phyloP scores from a whole-genome alignment of 2,888 invertebrate genomes.

The Metallyticus violacea region DNA sequence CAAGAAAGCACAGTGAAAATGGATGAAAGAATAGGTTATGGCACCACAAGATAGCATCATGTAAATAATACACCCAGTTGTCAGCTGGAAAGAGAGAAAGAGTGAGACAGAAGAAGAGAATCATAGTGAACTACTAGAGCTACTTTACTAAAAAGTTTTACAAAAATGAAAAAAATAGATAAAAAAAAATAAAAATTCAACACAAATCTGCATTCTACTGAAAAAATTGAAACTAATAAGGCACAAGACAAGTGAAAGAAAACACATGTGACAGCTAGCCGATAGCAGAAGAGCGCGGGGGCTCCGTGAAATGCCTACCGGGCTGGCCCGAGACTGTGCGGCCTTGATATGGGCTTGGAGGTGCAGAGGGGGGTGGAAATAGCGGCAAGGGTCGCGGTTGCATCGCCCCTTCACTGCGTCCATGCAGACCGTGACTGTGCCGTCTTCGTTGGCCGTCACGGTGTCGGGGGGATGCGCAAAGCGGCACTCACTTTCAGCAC shows the following conservation, averaged over 20 bases:
- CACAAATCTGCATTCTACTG: constrained; percentile 30
- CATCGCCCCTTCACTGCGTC: constrained; percentile 99
- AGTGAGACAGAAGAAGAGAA: constrained; percentile 34
- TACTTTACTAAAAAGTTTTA: constrained; percentile 25
- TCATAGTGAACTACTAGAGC: constrained; percentile 30
- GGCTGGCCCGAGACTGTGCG: constrained; percentile 91
- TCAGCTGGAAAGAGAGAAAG: constrained; percentile 34
- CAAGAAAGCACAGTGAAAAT: constrained; percentile 19
- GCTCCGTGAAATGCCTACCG: constrained; percentile 62
- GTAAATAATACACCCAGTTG: constrained; percentile 33
- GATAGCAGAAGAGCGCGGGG: constrained; percentile 35
- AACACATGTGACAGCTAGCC: constrained; percentile 33
- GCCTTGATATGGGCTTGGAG: constrained; percentile 98
- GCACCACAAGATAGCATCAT: constrained; percentile 25
- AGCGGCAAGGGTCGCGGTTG: constrained; percentile 99
- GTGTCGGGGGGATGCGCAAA: constrained; percentile 98
- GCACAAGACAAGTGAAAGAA: constrained; percentile 29
- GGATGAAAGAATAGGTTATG: constrained; percentile 21
- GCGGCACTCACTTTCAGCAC: constrained; percentile 96
- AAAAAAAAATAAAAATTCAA: constrained; percentile 22
- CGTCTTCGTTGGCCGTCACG: constrained; percentile 95
- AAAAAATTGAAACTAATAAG: constrained; percentile 30
- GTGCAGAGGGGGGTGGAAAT: constrained; percentile 99
- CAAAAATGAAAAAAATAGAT: constrained; percentile 32
- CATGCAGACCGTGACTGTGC: constrained; percentile 99